Base-by-base conservation (phyloP, 2,113 vertebrate genomes). In the Triplophysa dalaica region DNA sequence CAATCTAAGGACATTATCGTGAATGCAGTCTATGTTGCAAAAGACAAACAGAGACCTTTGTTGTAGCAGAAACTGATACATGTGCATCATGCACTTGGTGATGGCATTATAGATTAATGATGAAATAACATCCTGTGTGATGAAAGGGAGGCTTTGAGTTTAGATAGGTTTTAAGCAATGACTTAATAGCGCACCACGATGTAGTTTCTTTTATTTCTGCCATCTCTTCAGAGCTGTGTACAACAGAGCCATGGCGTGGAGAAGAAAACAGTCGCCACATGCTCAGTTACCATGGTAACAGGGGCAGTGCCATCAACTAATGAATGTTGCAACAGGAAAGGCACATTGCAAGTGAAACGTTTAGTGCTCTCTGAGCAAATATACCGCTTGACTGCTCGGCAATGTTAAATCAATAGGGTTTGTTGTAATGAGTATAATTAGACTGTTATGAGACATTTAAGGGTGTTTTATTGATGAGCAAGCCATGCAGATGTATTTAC, bases 271-370 rank as follows among this genome's bases (percentile, higher is more conserved):
- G 66, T 66, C 66, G 33, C 61, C 50, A 74, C 81, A 81, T 79
- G 19, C 64, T 61, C 72, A 54, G 81, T 85, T 86, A 52, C 76
- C 77, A 86, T 81, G 77, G 81, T 54, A 75, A 80, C 77, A 70
- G 50, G 50, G 70, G 67, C 64, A 72, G 45, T 81, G 68, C 54
- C 62, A 79, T 81, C 81, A 68, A 86, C 78, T 74, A 65, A 77
- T 21, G 61, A 69, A 56, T 22, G 66, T n/a, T 75, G 64, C 56
- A 69, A 78, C 58, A 22, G 21, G 60, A 21, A 48, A 24, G 41
- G 24, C 52, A 6, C 17, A 26, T 14, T 60, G 64, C 66, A 54
- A 22, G n/a, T 63, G 38, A 78, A 60, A 70, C 61, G 3, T 11
- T 58, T 70, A 33, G 24, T 33, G 50, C 50, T 67, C 33, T 77